Conservation (phyloP, 1,140 invertebrate genomes). For the Lepeophtheirus salmonis region DNA sequence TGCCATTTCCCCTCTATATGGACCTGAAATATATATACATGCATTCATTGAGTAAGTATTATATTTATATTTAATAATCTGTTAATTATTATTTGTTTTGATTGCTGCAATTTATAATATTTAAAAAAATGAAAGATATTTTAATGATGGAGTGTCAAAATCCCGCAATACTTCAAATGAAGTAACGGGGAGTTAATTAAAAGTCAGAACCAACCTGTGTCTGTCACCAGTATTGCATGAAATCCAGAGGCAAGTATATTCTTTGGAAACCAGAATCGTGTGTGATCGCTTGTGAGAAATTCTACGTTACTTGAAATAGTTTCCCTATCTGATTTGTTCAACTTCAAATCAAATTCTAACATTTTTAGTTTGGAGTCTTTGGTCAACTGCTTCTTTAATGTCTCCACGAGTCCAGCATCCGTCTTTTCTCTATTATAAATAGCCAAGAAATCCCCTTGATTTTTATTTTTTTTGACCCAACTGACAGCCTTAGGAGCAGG, state of each 20-base stretch:
- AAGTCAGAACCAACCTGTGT: slow-evolving; percentile 27
- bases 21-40: too few species aligned
- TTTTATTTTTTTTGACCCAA: background rate
- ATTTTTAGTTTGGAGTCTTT: background rate
- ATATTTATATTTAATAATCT: too few species aligned
- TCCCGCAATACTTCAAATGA: too few species aligned
- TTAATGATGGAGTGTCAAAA: too few species aligned
- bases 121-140: too few species aligned
- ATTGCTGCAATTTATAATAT: too few species aligned
- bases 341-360: slow-evolving; percentile 19
- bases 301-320: slow-evolving; percentile 22
- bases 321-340: slow-evolving; percentile 18
- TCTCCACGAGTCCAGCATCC: background rate
- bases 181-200: too few species aligned
- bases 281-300: slow-evolving; percentile 26
- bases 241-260: slow-evolving; percentile 20
- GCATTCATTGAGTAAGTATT: too few species aligned
- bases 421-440: slow-evolving; percentile 16
- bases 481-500: background rate
- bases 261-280: slow-evolving; percentile 25
- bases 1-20: slow-evolving; percentile 29
- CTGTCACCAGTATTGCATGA: slow-evolving; percentile 29
- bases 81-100: too few species aligned
- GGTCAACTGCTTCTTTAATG: background rate
- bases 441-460: slow-evolving; percentile 20